Percentiles rank a stretch among this genome's conserved stretches.
Evolutionary conservation across 2,888 invertebrate species (phyloP).

Genomic region (Oscheius sp.): DNA sequence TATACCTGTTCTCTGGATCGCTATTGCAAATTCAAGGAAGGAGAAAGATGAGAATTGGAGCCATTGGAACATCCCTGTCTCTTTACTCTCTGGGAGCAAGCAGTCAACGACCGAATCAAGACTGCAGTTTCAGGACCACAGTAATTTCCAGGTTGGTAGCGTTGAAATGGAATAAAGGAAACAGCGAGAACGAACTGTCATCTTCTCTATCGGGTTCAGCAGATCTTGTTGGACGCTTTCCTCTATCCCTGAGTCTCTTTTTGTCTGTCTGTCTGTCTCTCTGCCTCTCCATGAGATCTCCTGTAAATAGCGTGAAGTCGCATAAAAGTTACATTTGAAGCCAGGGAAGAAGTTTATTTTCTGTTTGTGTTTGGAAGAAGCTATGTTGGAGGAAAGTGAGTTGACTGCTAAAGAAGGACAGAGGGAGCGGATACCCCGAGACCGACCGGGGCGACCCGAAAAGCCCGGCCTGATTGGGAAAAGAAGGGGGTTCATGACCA

Average conservation of each 20-base stretch:
- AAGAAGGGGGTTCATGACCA: not conserved
- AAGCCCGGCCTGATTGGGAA: conserved; percentile 9
- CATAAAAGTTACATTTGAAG: not conserved
- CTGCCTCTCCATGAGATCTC: not conserved
- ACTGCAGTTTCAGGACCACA: no score
- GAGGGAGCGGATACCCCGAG: not conserved
- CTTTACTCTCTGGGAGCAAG: no score
- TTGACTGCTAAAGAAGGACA: not conserved
- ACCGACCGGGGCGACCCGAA: conserved; percentile 22
- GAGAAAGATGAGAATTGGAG: no score
- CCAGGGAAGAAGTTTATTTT: no score
- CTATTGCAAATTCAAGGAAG: no score
- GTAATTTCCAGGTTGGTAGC: no score
- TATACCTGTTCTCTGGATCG: no score
- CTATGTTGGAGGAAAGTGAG: not conserved
- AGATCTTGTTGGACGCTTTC: not conserved
- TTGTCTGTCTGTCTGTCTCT: not conserved
- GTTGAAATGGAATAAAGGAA: no score
- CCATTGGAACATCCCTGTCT: no score
- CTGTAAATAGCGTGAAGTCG: not conserved
- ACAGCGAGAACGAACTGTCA: no score
- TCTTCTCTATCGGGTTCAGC: not conserved
- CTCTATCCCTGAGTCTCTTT: not conserved
- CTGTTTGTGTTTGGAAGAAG: not conserved
- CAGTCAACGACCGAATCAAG: no score